Evolutionary conservation across 2,797 vertebrate genomes (phyloP).

Genomic region (Enteromius paludinosus): DNA sequence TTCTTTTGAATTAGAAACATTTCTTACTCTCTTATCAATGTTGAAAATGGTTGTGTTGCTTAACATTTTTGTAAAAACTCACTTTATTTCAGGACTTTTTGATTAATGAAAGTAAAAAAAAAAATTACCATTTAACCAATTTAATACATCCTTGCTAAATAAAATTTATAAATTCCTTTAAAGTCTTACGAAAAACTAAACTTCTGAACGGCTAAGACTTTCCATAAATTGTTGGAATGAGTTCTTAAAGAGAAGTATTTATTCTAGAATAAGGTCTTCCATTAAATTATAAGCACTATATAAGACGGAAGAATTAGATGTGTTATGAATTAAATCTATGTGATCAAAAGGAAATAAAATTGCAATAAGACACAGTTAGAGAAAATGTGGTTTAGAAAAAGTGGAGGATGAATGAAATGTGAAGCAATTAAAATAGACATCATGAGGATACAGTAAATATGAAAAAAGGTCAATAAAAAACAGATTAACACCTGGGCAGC

Average conservation of each 20-base stretch:
- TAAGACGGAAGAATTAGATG: neutral
- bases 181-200: neutral
- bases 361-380: neutral
- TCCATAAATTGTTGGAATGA: neutral
- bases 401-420: neutral
- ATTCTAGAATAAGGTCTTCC: neutral
- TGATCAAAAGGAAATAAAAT: neutral
- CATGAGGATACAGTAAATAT: neutral
- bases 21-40: neutral
- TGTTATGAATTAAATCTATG: neutral
- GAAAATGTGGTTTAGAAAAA: neutral
- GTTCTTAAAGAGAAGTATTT: neutral
- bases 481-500: constrained; percentile 87
- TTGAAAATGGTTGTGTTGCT: neutral
- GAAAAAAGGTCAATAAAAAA: neutral
- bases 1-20: neutral
- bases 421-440: neutral
- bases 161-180: neutral
- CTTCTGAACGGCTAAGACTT: neutral
- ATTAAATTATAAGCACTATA: neutral
- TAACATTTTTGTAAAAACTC: neutral
- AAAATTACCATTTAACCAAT: neutral
- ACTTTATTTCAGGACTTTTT: neutral
- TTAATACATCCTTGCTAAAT: neutral
- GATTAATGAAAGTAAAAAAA: neutral